These are phyloP conservation scores for Xyliphius kryptos DNA, from an alignment of 2,113 vertebrate genomes.

Conservation along the genomic window DNA sequence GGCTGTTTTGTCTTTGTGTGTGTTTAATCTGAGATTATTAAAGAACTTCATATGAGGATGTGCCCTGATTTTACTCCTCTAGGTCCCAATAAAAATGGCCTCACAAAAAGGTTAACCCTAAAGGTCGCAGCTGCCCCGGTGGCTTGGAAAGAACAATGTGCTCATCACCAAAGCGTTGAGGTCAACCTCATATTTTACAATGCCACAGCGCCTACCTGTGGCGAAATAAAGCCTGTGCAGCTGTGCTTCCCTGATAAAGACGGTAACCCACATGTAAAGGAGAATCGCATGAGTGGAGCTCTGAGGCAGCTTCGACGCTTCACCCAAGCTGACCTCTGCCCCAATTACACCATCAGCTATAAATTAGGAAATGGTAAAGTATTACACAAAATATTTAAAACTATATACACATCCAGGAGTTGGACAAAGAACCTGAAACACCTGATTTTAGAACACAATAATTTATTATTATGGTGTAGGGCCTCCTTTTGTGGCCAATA, in stretches of 20 bases:
- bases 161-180: slow-evolving; percentile 33
- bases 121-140: slow-evolving; percentile 60
- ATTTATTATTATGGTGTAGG: too few species aligned
- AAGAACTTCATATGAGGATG: too few species aligned
- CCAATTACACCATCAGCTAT: slow-evolving; percentile 83
- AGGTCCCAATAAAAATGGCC: slow-evolving; percentile 44
- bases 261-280: slow-evolving; percentile 80
- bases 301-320: slow-evolving; percentile 79
- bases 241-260: slow-evolving; percentile 81
- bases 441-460: too few species aligned
- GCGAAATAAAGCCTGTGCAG: slow-evolving; percentile 63
- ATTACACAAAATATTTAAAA: too few species aligned
- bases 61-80: slow-evolving; percentile 7
- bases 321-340: slow-evolving; percentile 70
- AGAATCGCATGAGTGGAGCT: slow-evolving; percentile 79
- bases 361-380: slow-evolving; percentile 73
- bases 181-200: slow-evolving; percentile 77
- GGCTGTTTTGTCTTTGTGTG: too few species aligned
- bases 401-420: too few species aligned
- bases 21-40: too few species aligned
- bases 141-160: slow-evolving; percentile 60
- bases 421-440: too few species aligned
- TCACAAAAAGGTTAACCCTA: slow-evolving; percentile 61
- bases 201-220: slow-evolving; percentile 70
- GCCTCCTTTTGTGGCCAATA: too few species aligned